phyloP scores from a whole-genome alignment of 2,888 invertebrate genomes.

The Camptogramma bilineatum region DNA sequence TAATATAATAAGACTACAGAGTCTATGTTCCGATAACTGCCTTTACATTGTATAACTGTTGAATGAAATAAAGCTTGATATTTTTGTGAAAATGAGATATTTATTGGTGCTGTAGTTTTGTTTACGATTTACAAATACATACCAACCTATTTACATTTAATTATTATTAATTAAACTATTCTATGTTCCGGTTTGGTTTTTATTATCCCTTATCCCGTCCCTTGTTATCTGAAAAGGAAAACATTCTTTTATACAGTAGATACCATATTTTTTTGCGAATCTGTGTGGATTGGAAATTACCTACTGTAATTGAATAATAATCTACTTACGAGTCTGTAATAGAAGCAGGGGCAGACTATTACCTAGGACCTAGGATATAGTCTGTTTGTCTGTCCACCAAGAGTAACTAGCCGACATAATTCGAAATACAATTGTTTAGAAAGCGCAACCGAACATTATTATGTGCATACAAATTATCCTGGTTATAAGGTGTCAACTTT shows the following conservation, averaged over 20 bases:
- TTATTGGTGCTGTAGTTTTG: constrained; percentile 85
- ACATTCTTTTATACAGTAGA: constrained; percentile 3
- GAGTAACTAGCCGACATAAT: too few species aligned
- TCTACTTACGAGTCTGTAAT: too few species aligned
- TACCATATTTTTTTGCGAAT: not conserved
- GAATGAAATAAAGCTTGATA: constrained; percentile 78
- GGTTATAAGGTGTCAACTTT: too few species aligned
- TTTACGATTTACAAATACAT: constrained; percentile 75
- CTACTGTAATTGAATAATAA: too few species aligned
- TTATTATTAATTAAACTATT: constrained; percentile 63
- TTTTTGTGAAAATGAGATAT: constrained; percentile 83
- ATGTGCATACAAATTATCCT: too few species aligned
- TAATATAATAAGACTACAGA: constrained; percentile 68
- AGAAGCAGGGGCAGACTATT: too few species aligned
- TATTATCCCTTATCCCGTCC: constrained; percentile 80
- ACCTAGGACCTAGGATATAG: too few species aligned
- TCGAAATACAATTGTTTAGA: too few species aligned
- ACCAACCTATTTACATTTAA: constrained; percentile 69
- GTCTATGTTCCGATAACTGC: constrained; percentile 71
- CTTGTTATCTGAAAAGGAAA: constrained; percentile 74
- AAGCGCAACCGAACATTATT: too few species aligned
- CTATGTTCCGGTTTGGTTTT: constrained; percentile 68
- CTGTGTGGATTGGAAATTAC: too few species aligned
- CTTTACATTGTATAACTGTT: constrained; percentile 79
- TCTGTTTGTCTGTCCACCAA: too few species aligned